Conservation (phyloP, 37 sponge, comb jelly and placozoan genomes). For the Geodia barretti region DNA sequence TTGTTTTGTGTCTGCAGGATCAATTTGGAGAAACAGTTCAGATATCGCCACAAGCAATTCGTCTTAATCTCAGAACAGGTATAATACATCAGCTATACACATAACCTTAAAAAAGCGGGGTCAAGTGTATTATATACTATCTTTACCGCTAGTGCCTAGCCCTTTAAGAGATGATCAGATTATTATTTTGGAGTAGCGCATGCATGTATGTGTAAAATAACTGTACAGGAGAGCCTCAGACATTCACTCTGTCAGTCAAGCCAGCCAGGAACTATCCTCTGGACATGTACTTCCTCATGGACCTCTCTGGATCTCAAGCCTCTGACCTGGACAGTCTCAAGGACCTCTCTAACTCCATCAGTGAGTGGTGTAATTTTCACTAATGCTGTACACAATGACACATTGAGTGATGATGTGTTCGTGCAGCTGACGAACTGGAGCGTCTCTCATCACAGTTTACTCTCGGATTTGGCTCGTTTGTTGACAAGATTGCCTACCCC, state of each 20-base stretch:
- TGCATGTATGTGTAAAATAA: neutral
- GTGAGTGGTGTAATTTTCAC: conserved; percentile 14
- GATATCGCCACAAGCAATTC: neutral
- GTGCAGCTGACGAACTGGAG: conserved; percentile 16
- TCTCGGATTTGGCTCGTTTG: conserved; percentile 61
- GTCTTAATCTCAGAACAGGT: neutral
- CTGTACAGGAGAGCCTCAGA: neutral
- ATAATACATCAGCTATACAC: too few relatives aligned
- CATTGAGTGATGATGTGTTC: too few relatives aligned
- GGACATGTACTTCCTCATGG: conserved; percentile 66
- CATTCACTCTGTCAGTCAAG: neutral
- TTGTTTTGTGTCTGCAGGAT: neutral
- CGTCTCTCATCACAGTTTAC: conserved; percentile 26
- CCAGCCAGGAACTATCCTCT: conserved; percentile 32
- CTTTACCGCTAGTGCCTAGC: too few relatives aligned
- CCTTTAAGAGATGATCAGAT: too few relatives aligned
- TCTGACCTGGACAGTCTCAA: conserved; percentile 5
- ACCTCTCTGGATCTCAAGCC: conserved; percentile 35
- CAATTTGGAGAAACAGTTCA: neutral
- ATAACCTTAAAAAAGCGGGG: too few relatives aligned
- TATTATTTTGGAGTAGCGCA: too few relatives aligned
- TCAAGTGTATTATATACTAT: too few relatives aligned
- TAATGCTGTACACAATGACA: neutral
- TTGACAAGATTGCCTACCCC: conserved; percentile 41
- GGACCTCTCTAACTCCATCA: conserved; percentile 13